Base-by-base conservation (phyloP, 2,888 invertebrate species). In the Clistopyga incitator region DNA sequence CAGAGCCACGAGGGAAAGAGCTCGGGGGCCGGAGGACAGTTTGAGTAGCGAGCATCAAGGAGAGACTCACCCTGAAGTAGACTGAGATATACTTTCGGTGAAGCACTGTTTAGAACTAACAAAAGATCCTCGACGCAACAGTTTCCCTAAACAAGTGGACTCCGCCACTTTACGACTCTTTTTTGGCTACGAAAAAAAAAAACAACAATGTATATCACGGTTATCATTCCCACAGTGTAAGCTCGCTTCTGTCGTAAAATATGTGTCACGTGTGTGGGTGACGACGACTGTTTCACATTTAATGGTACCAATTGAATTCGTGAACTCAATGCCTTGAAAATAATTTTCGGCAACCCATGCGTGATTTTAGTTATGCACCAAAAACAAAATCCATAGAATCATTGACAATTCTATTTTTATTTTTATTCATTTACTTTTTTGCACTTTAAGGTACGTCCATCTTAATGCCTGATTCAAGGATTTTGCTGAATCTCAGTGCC, bases 51-150 rank as follows among this genome's bases (percentile, higher is more conserved):
- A 68, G 75, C 56, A 77, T 47, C 20, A 54, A 71, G 70, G 70
- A 77, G 79, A 82, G 70, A 84, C 81, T 68, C 15, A 6, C 18
- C 34, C 52, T 71, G 64, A 25, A 38, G 68, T 64, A 80, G 71
- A 65, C 82, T 68, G 80, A 81, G 85, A 86, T 81, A 84, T 82
- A 89, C 89, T 89, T 25, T 84, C 84, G 88, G 86, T 89, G 76
- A 82, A 90, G 91, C 82, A 89, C 86, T 86, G 86, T 89, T 88
- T 87, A 87, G 83, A 86, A 82, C 87, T 88, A 87, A 88, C 87
- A 90, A 90, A 89, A 90, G 90, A 87, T 78, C 80, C 88, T 89
- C 81, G 82, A 87, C 85, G 87, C 80, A 86, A 77, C 90, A 89
- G 86, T 90, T 90, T 87, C 86, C 84, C 86, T 87, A 88, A 90